These are phyloP conservation scores for Megamerina dolium DNA, from an alignment of 2,888 invertebrate species.

Conservation along the genomic window DNA sequence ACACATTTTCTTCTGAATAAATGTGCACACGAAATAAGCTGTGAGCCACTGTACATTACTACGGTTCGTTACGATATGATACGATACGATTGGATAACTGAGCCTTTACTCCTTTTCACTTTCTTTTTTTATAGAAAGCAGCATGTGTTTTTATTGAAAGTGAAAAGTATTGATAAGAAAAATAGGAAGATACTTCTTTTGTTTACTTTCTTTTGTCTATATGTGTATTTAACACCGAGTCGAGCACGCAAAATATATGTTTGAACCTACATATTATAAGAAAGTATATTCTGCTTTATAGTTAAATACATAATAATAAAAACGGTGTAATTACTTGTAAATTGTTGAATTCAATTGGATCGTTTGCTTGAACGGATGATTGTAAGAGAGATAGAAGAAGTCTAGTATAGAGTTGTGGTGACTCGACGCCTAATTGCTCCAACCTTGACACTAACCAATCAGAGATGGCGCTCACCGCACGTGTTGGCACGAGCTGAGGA, in stretches of 20 bases:
- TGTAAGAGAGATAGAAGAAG: constrained; percentile 45
- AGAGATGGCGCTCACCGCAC: constrained; percentile 58
- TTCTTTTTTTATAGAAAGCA: too few relatives aligned
- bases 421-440: constrained; percentile 70
- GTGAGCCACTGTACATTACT: too few relatives aligned
- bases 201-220: too few relatives aligned
- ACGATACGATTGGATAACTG: too few relatives aligned
- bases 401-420: constrained; percentile 44
- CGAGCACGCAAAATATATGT: not conserved
- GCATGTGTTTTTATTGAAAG: too few relatives aligned
- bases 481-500: constrained; percentile 57
- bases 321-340: constrained; percentile 35
- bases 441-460: constrained; percentile 71
- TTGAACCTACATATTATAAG: not conserved
- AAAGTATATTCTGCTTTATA: constrained; percentile 9
- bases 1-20: too few relatives aligned
- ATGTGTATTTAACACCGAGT: not conserved
- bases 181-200: too few relatives aligned
- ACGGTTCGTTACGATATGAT: too few relatives aligned
- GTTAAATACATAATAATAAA: constrained; percentile 18
- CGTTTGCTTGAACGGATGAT: constrained; percentile 44
- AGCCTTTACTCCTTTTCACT: too few relatives aligned
- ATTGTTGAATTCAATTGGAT: constrained; percentile 42
- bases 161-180: too few relatives aligned
- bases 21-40: too few relatives aligned